Percentiles rank a stretch among this genome's conserved stretches.
These are phyloP conservation scores for Capitulum mitella DNA, from an alignment of 2,888 invertebrate species.

Conservation along the genomic window DNA sequence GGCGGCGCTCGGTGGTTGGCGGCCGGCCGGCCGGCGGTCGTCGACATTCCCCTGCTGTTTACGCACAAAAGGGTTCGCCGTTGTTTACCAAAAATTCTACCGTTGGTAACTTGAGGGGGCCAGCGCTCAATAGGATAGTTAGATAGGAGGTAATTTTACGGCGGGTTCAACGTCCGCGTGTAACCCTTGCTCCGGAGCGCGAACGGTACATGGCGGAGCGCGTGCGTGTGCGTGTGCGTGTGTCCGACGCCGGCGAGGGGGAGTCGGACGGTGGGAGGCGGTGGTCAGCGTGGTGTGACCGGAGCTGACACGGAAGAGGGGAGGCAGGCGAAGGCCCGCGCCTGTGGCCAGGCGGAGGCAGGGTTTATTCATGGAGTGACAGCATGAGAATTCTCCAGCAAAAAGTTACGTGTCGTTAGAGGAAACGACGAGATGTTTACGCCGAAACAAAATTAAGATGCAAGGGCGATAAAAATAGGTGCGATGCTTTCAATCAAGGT, in stretches of 20 bases:
- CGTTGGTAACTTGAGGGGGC: constrained; percentile 21
- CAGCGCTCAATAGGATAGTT: constrained; percentile 17
- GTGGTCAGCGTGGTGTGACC: not conserved
- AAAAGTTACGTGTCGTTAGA: too few relatives aligned
- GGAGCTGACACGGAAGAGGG: too few relatives aligned
- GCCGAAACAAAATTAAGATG: too few relatives aligned
- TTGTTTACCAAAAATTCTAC: constrained; percentile 23
- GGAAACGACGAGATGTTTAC: too few relatives aligned
- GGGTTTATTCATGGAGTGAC: too few relatives aligned
- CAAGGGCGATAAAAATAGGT: too few relatives aligned
- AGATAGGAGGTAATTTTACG: constrained; percentile 24
- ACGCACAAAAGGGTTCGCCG: constrained; percentile 17
- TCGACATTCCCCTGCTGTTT: constrained; percentile 6
- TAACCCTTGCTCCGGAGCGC: not conserved
- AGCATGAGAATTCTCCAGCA: too few relatives aligned
- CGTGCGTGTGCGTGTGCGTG: constrained; percentile 15
- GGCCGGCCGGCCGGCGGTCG: not conserved
- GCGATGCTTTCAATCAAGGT: too few relatives aligned
- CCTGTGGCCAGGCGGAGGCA: too few relatives aligned
- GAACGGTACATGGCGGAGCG: not conserved
- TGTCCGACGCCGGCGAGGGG: not conserved
- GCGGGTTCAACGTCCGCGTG: constrained; percentile 13
- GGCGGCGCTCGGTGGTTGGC: not conserved
- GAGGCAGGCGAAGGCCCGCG: too few relatives aligned
- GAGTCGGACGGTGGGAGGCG: not conserved